Evolutionary conservation across 2,797 vertebrate genomes (phyloP).

Genomic region (Sebastes miniatus): DNA sequence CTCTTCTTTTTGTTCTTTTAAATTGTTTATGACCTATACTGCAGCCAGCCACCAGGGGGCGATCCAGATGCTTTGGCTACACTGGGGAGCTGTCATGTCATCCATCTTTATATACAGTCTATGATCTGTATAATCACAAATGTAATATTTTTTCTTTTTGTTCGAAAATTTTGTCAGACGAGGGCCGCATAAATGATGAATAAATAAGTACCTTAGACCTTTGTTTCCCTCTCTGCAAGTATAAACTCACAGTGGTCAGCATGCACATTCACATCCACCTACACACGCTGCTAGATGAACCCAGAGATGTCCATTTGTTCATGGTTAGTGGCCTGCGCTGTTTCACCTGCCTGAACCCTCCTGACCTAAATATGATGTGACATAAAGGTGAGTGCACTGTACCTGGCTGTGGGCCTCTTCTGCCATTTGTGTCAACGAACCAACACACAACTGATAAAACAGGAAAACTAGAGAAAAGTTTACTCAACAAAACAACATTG

Average conservation of each 20-base stretch:
- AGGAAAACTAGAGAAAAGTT: slow-evolving; percentile 13
- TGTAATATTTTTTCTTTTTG: background rate
- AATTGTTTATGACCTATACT: no score
- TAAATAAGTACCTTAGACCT: background rate
- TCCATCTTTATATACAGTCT: background rate
- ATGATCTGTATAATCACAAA: background rate
- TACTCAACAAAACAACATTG: background rate
- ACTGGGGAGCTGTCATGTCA: no score
- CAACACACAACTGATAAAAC: slow-evolving; percentile 31
- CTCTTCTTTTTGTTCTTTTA: no score
- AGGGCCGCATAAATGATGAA: background rate
- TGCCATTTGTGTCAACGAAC: slow-evolving; percentile 55
- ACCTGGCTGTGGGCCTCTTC: slow-evolving; percentile 54
- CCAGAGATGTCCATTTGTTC: slow-evolving; percentile 34
- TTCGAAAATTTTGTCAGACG: background rate
- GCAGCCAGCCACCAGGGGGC: no score
- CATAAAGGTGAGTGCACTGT: slow-evolving; percentile 68
- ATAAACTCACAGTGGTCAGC: background rate
- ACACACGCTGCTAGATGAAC: background rate
- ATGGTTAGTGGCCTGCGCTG: slow-evolving; percentile 49
- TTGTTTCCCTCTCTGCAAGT: background rate
- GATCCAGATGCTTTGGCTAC: no score
- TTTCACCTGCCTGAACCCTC: slow-evolving; percentile 26
- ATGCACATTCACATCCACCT: background rate
- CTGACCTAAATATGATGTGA: slow-evolving; percentile 70